Evolutionary conservation across 2,888 invertebrate genomes (phyloP), one percentile per base, ranked within the genome.

Genomic region (Drosophila recens): DNA sequence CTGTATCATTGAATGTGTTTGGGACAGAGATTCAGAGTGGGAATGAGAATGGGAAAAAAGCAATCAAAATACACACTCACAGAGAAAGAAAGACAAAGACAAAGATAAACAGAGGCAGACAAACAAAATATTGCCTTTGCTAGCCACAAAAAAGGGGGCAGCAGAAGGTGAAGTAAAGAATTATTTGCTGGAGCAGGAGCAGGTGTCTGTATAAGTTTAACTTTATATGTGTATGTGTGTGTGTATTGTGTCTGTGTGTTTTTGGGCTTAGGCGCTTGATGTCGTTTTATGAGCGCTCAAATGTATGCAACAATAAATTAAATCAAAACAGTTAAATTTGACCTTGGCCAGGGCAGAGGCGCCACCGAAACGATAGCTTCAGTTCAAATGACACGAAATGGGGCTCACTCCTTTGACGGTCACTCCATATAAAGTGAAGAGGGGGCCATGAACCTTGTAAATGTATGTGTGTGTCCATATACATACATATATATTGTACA

Each of bases 281-380:
- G 85, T 34, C 68, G 56, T 75, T 79, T 82, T 83, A 81, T 68
- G 85, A 77, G 65, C 77, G 68, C 78, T 72, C 62, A 74, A 80
- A 79, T 85, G 79, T 78, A 74, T 82, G 88, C 86, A 84, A 80
- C 82, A 75, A 87, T 87, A 87, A 87, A 88, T 87, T 86, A 84
- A 86, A 87, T 86, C 82, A 86, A 79, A 86, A 82, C 87, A 78
- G 79, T 82, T 70, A 82, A 80, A 73, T 80, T 88, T 88, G 86
- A 88, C 88, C 86, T 87, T 88, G 84, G 71, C 51, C 70, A 67
- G 64, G 45, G 45, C 69, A 72, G 79, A 58, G 72, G 65, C 80
- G 79, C 63, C 80, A 51, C 27, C 34, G 46, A 59, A 65, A 57
- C 61, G 53, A 33, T 45, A 40, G 48, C 51, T 42, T 23, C 27